Evolutionary conservation across 2,888 invertebrate species (phyloP), one percentile per base, ranked within the genome.

Genomic region (Matsumyia berberina): DNA sequence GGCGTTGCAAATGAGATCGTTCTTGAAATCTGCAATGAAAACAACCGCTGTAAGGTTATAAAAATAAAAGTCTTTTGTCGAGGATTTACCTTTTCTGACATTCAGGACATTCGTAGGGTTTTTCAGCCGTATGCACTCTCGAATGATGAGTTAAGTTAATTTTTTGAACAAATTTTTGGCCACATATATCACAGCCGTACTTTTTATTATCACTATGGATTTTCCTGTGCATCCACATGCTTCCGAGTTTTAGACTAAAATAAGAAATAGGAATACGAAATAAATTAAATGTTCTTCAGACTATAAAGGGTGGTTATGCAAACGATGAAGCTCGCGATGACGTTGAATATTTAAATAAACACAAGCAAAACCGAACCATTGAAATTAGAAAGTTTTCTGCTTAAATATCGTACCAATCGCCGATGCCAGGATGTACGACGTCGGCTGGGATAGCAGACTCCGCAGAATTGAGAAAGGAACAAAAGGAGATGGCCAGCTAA

Each of bases 171-270:
- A 92, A 92, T 88, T 92, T 91, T 87, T 92, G 92, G 12, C 91
- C 91, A 88, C 92, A 92, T 64, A 91, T 90, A 88, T 91, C 91
- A 88, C 92, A 92, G 87, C 90, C 90, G 87, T 91, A 92, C 85
- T 91, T 90, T 83, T 92, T 91, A 80, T 90, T 91, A 87, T 91
- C 91, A 78, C 90, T 90, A 86, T 92, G 92, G 66, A 92, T 92
- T 88, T 92, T 92, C 7, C 91, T 89, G 87, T 92, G 92, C 91
- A 92, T 91, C 90, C 91, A 91, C 90, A 92, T 90, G 86, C 92
- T 91, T 57, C 91, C 91, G 72, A 90, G 87, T 79, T 91, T 92
- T 67, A 92, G 88, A 86, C 92, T 92, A 17, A 0, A 78, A 74
- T 11, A 9, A 53, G 11, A 76, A 64, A 33, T 44, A 15, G 3